Conservation (phyloP, 2,888 invertebrate species). For the Lissonota sp. region DNA sequence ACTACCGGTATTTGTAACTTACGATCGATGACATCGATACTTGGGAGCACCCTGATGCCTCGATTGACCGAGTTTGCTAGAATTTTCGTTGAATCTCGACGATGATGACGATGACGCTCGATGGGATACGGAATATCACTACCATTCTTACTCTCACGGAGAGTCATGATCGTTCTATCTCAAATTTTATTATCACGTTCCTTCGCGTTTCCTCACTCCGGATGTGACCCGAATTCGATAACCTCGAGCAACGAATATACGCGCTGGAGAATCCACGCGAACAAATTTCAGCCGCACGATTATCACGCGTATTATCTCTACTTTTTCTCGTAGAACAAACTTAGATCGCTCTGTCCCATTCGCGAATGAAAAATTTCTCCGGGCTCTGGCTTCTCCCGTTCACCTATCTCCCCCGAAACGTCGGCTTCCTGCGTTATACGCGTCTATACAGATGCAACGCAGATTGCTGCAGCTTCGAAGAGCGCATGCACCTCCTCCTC, state of each 20-base stretch:
- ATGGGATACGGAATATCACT: too few species aligned
- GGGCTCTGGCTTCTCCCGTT: constrained; percentile 17
- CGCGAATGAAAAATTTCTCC: constrained; percentile 46
- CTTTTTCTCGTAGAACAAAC: neutral
- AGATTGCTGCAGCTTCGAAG: constrained; percentile 45
- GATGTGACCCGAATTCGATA: neutral
- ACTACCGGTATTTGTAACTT: too few species aligned
- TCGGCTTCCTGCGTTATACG: constrained; percentile 38
- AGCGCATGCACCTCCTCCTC: constrained; percentile 58
- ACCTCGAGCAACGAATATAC: neutral
- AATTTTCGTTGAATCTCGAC: neutral
- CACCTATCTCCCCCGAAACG: constrained; percentile 9
- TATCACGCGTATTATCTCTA: neutral
- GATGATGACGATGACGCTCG: neutral
- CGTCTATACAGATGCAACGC: constrained; percentile 55
- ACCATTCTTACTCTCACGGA: constrained; percentile 14
- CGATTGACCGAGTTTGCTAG: neutral
- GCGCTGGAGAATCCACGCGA: too few species aligned
- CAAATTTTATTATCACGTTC: neutral
- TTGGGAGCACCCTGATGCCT: neutral
- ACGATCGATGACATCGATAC: constrained; percentile 21
- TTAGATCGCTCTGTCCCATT: constrained; percentile 2
- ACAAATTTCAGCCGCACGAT: neutral
- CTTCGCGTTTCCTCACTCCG: neutral
- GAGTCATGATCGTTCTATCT: constrained; percentile 26